These are phyloP conservation scores for Bradypus variegatus DNA, from an alignment of 2,797 vertebrate species.

Conservation along the genomic window DNA sequence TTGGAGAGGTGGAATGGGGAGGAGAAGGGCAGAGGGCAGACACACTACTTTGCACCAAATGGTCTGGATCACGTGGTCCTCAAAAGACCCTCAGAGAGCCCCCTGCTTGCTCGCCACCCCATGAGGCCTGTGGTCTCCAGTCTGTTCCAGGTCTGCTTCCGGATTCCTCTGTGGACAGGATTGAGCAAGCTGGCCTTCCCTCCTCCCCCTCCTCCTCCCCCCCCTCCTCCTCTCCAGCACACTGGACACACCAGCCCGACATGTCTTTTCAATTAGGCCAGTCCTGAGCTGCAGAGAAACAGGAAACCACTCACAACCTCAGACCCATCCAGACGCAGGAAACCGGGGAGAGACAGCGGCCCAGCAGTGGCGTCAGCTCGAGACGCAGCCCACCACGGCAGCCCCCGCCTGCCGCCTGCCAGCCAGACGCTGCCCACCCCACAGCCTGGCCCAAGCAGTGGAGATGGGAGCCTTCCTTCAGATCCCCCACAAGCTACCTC, in stretches of 20 bases:
- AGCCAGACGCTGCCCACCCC: neutral
- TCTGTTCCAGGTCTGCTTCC: neutral
- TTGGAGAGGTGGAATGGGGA: rapidly evolving
- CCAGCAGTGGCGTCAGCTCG: conserved; percentile 60
- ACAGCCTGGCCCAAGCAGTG: neutral
- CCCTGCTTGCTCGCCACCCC: neutral
- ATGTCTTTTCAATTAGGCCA: conserved; percentile 80
- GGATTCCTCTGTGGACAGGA: conserved; percentile 14
- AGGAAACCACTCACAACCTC: conserved; percentile 78
- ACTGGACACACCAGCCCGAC: conserved; percentile 72
- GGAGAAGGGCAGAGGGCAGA: neutral
- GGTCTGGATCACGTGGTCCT: neutral
- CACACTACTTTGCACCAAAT: neutral
- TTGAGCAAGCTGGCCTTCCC: conserved; percentile 54
- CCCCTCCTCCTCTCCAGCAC: conserved; percentile 40
- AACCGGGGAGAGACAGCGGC: conserved; percentile 75
- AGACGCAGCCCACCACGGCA: conserved; percentile 27
- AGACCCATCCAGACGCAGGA: conserved; percentile 79
- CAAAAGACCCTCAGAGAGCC: neutral
- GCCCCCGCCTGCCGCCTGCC: neutral
- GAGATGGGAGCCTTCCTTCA: neutral
- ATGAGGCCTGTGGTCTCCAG: rapidly evolving
- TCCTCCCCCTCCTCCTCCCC: neutral
- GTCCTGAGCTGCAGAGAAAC: conserved; percentile 72
- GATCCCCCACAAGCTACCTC: neutral